Evolutionary conservation across 2,888 invertebrate genomes (phyloP).

Genomic region (Spilarctia lutea): DNA sequence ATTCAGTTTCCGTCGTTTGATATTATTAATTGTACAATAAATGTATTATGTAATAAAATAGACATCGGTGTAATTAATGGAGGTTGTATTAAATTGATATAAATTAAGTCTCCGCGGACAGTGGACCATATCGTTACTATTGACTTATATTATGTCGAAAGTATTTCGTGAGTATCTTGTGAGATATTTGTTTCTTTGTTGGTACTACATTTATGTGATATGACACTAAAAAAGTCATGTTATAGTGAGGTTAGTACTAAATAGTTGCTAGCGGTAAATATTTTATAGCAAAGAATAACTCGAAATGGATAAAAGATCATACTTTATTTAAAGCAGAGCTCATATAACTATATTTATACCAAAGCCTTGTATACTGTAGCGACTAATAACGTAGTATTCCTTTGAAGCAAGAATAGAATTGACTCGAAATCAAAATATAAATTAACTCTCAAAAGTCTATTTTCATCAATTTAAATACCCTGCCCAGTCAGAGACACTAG

Average conservation of each 20-base stretch:
- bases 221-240: not conserved
- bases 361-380: too few relatives aligned
- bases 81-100: conserved; percentile 55
- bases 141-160: conserved; percentile 15
- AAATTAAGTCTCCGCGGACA: conserved; percentile 48
- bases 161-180: not conserved
- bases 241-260: not conserved
- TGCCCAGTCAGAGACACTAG: not conserved
- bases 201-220: not conserved
- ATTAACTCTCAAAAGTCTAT: not conserved
- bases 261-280: too few relatives aligned
- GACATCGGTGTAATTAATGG: conserved; percentile 45
- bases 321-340: not conserved
- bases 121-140: not conserved
- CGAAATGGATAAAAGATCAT: too few relatives aligned
- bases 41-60: conserved; percentile 49
- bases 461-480: not conserved
- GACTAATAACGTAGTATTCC: too few relatives aligned
- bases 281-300: too few relatives aligned
- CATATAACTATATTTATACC: not conserved
- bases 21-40: conserved; percentile 41
- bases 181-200: not conserved
- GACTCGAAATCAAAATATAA: too few relatives aligned
- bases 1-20: conserved; percentile 19
- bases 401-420: too few relatives aligned